Evolutionary conservation across 2,797 vertebrate genomes (phyloP).

Genomic region (Karalla daura): DNA sequence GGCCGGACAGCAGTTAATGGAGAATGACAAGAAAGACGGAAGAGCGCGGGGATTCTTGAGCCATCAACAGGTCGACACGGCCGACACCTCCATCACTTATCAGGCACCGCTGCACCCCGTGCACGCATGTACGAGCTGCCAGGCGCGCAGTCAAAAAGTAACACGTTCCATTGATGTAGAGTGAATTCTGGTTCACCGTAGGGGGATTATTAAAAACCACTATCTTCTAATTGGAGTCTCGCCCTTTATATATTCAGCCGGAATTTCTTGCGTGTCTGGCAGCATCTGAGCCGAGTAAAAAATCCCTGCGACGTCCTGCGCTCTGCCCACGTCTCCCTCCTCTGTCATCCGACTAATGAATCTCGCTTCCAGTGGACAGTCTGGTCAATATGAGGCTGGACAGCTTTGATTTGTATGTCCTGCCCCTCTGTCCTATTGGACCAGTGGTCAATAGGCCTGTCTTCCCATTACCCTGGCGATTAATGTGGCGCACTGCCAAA

Average conservation of each 20-base stretch:
- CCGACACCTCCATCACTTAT: slow-evolving; percentile 6
- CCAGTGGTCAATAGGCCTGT: slow-evolving; percentile 74
- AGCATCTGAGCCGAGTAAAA: slow-evolving; percentile 28
- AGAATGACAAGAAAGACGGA: slow-evolving; percentile 15
- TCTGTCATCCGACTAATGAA: slow-evolving; percentile 60
- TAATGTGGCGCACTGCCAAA: slow-evolving; percentile 67
- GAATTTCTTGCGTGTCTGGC: slow-evolving; percentile 25
- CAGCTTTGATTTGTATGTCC: slow-evolving; percentile 77
- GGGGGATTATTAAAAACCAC: slow-evolving; percentile 6
- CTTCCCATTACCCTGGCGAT: slow-evolving; percentile 70
- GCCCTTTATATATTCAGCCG: slow-evolving; percentile 17
- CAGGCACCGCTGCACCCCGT: not conserved
- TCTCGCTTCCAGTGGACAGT: slow-evolving; percentile 64
- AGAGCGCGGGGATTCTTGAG: not conserved
- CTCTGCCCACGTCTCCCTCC: slow-evolving; percentile 30
- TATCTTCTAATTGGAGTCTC: slow-evolving; percentile 10
- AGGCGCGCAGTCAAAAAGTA: not conserved
- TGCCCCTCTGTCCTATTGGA: slow-evolving; percentile 67
- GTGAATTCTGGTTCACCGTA: not conserved
- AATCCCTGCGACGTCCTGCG: slow-evolving; percentile 40
- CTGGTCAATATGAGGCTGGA: slow-evolving; percentile 71
- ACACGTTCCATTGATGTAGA: not conserved
- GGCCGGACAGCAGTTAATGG: not conserved
- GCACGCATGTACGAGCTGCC: not conserved
- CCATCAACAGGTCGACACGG: not conserved